These are phyloP conservation scores for Galerucella calmariensis DNA, from an alignment of 2,888 invertebrate genomes.

Conservation along the genomic window DNA sequence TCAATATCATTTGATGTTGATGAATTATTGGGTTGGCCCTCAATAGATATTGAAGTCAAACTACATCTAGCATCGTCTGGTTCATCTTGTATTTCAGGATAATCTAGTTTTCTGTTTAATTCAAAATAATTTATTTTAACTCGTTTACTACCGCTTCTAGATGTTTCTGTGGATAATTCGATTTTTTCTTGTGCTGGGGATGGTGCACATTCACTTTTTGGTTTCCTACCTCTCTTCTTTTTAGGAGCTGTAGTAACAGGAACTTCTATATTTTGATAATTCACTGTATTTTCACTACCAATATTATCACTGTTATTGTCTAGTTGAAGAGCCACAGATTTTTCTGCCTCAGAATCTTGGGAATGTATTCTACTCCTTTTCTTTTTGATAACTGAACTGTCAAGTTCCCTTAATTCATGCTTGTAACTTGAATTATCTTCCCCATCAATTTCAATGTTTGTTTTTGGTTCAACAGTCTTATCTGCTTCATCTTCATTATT, in stretches of 20 bases:
- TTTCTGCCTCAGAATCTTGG: no score
- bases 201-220: background rate
- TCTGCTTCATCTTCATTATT: no score
- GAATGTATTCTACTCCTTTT: no score
- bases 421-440: no score
- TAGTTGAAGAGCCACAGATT: no score
- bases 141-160: slow-evolving; percentile 49
- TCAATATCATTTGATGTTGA: no score
- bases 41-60: background rate
- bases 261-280: no score
- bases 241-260: background rate
- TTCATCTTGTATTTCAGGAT: background rate
- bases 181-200: background rate
- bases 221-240: slow-evolving; percentile 18
- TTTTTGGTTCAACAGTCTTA: no score
- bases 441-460: no score
- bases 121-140: slow-evolving; percentile 51
- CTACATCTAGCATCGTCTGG: background rate
- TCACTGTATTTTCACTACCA: background rate
- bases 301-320: background rate
- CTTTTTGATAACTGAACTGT: no score
- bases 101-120: slow-evolving; percentile 17
- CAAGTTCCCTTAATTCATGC: no score
- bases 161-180: slow-evolving; percentile 26
- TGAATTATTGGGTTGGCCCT: background rate